Evolutionary conservation across 2,888 invertebrate species (phyloP).

Genomic region (Gastrophysa polygoni): DNA sequence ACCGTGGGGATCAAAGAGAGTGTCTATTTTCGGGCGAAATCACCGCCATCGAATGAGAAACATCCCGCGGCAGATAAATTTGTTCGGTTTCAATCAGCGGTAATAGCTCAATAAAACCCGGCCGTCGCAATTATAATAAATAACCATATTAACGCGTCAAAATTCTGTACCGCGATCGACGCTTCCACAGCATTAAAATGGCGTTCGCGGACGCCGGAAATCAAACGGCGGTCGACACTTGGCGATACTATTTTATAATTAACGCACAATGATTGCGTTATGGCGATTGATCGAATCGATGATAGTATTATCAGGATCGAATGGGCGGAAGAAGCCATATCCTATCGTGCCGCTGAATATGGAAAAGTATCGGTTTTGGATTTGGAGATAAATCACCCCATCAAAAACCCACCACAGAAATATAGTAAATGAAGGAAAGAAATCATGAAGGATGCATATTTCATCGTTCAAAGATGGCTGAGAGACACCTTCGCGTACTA

Average conservation of each 20-base stretch:
- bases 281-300: constrained; percentile 52
- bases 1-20: background rate
- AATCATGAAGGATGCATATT: no score
- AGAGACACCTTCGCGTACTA: no score
- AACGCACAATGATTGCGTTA: constrained; percentile 56
- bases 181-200: constrained; percentile 51
- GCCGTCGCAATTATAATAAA: constrained; percentile 49
- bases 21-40: background rate
- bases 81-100: constrained; percentile 44
- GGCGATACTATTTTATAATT: constrained; percentile 56
- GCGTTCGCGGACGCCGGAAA: constrained; percentile 53
- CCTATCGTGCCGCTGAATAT: no score
- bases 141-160: constrained; percentile 52
- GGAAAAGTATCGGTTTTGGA: no score
- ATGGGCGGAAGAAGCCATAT: no score
- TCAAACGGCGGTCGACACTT: constrained; percentile 56
- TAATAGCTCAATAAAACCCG: constrained; percentile 48
- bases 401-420: no score
- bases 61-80: constrained; percentile 36
- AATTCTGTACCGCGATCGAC: constrained; percentile 46
- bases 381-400: no score
- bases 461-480: no score
- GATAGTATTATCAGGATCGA: constrained; percentile 53
- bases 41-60: background rate
- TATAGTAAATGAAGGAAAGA: no score